Evolutionary conservation across 2,888 invertebrate genomes (phyloP), one percentile per base, ranked within the genome.

Genomic region (Plagiodera versicolora): DNA sequence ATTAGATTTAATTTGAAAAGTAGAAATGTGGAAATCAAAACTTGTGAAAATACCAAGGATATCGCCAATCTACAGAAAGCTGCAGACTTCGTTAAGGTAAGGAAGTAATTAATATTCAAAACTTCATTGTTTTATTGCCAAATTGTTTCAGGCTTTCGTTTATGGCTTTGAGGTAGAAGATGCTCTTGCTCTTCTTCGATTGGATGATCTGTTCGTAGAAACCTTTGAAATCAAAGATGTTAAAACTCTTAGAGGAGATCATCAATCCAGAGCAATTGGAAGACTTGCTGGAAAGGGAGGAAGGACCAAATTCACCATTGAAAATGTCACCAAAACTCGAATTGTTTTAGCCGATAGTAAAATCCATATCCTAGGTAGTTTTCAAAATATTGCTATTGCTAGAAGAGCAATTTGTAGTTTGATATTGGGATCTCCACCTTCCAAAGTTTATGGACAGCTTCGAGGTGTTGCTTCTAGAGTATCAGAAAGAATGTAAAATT

Each of bases 161-260:
- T 89, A 90, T 70, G 99, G 99, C 4, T 99, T 99, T 80, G 97
- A 98, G 72, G 92, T 98, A 0, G 96, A 97, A 79, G 99, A 99
- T 81, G 95, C 98, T 0, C 80, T 99, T 60, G 98, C 99, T 0
- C 81, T 99, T 1, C 83, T 99, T 0, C 85, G 99, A 72, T 83
- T 99, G 63, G 98, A 99, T 77, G 98, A 99, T 80, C 82, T 99
- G 8, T 99, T 98, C 79, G 85, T 99, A 0, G 98, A 99, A 81
- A 89, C 95, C 0, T 99, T 99, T 80, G 95, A 99, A 85, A 86
- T 99, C 1, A 92, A 93, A 79, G 98, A 98, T 81, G 96, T 98
- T 0, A 98, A 97, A 80, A 94, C 93, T 1, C 80, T 98, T 50
- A 91, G 93, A 78, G 98, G 98, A 1, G 98, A 98, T 78, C 98